phyloP scores from a whole-genome alignment of 1,140 invertebrate species.

The Scaptomyza pallida region DNA sequence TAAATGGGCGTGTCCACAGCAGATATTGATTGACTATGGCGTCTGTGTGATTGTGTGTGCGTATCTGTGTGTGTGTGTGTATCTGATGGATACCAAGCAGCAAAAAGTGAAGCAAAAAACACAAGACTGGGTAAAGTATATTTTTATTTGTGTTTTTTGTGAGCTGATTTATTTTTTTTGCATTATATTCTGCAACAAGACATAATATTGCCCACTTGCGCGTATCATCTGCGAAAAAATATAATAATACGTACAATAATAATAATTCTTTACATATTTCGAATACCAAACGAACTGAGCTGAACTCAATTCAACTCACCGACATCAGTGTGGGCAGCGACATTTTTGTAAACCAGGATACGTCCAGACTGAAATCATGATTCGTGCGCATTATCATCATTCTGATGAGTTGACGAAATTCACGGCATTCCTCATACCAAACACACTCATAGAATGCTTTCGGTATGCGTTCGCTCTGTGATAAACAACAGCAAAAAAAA shows the following conservation, averaged over 20 bases:
- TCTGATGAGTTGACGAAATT: constrained; percentile 67
- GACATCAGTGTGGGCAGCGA: constrained; percentile 74
- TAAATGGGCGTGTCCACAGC: constrained; percentile 46
- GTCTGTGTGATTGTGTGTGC: too few species aligned
- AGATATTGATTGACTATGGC: constrained; percentile 43
- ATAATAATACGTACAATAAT: not conserved
- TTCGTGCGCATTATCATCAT: constrained; percentile 79
- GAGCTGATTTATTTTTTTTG: constrained; percentile 48
- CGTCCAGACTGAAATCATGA: constrained; percentile 60
- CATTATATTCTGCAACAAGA: constrained; percentile 68
- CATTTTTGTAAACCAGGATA: constrained; percentile 77
- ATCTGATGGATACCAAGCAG: constrained; percentile 10
- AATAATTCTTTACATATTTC: not conserved
- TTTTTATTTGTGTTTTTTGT: constrained; percentile 13
- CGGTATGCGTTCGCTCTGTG: constrained; percentile 68
- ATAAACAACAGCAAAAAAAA: too few species aligned
- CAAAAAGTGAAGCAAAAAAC: too few species aligned
- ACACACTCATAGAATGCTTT: constrained; percentile 60
- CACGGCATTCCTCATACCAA: constrained; percentile 65
- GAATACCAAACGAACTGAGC: not conserved
- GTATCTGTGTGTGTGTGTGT: too few species aligned
- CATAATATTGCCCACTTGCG: constrained; percentile 74
- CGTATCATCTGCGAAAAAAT: constrained; percentile 72
- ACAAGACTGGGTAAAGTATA: not conserved
- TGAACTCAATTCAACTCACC: constrained; percentile 40